These are phyloP conservation scores for Geococcyx californianus DNA, from an alignment of 2,113 vertebrate genomes.

Conservation along the genomic window DNA sequence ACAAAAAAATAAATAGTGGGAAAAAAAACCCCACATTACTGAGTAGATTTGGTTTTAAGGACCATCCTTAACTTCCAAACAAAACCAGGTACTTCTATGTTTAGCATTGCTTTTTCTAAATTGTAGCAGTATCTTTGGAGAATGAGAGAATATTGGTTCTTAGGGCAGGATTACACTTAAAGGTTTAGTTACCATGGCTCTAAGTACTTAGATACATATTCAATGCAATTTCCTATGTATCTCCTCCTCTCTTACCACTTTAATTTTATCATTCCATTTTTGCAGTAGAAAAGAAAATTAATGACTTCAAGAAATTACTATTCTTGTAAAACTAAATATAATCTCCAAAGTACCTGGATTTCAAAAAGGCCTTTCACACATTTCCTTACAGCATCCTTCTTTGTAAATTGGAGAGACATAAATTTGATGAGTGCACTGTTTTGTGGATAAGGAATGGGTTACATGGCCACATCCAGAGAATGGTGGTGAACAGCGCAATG, in stretches of 20 bases:
- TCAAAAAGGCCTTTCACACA: too few species aligned
- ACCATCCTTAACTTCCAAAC: background rate
- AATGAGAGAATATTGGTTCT: background rate
- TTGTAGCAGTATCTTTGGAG: background rate
- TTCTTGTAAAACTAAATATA: background rate
- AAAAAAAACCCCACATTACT: background rate
- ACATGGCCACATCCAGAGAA: too few species aligned
- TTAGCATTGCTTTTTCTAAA: background rate
- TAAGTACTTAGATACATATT: background rate
- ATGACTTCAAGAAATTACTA: background rate
- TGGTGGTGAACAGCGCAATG: too few species aligned
- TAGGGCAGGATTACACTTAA: slow-evolving; percentile 6
- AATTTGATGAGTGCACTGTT: too few species aligned
- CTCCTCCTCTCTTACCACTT: background rate
- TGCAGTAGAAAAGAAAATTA: background rate
- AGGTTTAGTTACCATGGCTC: background rate
- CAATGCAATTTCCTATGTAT: background rate
- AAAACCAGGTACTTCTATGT: background rate
- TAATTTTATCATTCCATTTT: background rate
- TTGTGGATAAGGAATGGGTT: too few species aligned
- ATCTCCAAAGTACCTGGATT: background rate
- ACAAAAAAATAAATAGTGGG: background rate
- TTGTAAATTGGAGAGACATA: too few species aligned
- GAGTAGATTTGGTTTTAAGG: background rate
- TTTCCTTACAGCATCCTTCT: too few species aligned